A percentile compares a stretch with the other conserved stretches of the same genome.
phyloP scores from a whole-genome alignment of 2,888 invertebrate genomes.

The Aphidoletes aphidimyza region DNA sequence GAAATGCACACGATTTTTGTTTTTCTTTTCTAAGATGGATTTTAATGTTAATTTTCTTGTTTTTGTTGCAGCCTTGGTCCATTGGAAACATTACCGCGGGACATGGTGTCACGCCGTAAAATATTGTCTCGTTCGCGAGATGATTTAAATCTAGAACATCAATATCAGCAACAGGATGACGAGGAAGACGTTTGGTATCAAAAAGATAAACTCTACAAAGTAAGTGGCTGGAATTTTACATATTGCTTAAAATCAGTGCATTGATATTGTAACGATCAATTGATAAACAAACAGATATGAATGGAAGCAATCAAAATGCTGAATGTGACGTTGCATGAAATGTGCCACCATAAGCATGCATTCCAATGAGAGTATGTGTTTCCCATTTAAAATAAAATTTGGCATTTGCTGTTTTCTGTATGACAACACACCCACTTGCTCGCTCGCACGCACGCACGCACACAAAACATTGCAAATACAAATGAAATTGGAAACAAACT shows the following conservation, averaged over 20 bases:
- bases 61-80: slow-evolving; percentile 56
- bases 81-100: slow-evolving; percentile 60
- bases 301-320: too few species aligned
- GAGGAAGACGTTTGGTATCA: slow-evolving; percentile 95
- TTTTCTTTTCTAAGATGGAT: neutral
- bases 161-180: slow-evolving; percentile 76
- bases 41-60: neutral
- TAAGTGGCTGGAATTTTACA: slow-evolving; percentile 65
- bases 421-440: too few species aligned
- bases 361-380: too few species aligned
- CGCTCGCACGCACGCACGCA: neutral
- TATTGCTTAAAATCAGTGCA: too few species aligned
- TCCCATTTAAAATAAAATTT: too few species aligned
- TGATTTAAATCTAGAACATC: slow-evolving; percentile 85
- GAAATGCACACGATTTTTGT: neutral
- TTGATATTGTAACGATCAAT: too few species aligned
- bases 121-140: slow-evolving; percentile 93
- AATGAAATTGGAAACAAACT: neutral
- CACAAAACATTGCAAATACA: neutral
- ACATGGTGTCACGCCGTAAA: slow-evolving; percentile 91
- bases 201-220: slow-evolving; percentile 92
- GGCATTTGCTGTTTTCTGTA: too few species aligned
- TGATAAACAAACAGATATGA: neutral
- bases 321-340: too few species aligned
- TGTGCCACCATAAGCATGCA: too few species aligned